A percentile compares a stretch with the other conserved stretches of the same genome.
These are phyloP conservation scores for Creontiades dilutus DNA, from an alignment of 2,888 invertebrate genomes.

Conservation along the genomic window DNA sequence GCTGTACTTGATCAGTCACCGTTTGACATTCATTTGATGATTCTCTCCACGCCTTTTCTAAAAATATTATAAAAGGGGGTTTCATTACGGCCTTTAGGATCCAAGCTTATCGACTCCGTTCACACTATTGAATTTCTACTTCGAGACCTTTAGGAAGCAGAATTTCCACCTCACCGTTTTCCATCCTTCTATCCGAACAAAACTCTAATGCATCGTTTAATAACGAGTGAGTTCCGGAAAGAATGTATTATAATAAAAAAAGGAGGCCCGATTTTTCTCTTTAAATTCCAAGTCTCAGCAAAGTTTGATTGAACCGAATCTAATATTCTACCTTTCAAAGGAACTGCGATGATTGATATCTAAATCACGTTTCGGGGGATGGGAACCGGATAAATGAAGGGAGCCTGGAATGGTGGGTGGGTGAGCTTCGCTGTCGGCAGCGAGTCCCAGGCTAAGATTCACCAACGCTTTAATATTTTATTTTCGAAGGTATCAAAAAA, in stretches of 20 bases:
- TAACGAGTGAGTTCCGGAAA: not conserved
- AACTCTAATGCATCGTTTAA: not conserved
- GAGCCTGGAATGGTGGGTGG: no score
- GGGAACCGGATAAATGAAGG: conserved; percentile 12
- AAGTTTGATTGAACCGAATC: conserved; percentile 29
- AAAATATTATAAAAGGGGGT: not conserved
- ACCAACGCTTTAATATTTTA: no score
- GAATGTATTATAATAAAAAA: conserved; percentile 33
- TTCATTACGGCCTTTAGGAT: not conserved
- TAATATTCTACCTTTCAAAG: conserved; percentile 43
- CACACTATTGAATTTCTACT: no score
- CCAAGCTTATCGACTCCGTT: not conserved
- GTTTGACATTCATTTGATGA: not conserved
- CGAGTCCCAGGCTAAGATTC: no score
- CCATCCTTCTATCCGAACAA: conserved; percentile 14
- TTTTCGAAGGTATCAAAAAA: no score
- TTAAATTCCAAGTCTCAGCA: not conserved
- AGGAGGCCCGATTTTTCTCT: not conserved
- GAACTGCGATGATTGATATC: conserved; percentile 40
- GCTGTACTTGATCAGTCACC: not conserved
- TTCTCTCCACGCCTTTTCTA: not conserved
- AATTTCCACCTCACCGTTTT: not conserved
- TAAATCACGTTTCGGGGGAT: conserved; percentile 18
- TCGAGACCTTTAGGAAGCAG: not conserved
- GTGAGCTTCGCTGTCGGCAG: no score